Evolutionary conservation across 30 jellyfish, hydroid and myxozoan genomes (phyloP).

Genomic region (Turritopsis dohrnii): DNA sequence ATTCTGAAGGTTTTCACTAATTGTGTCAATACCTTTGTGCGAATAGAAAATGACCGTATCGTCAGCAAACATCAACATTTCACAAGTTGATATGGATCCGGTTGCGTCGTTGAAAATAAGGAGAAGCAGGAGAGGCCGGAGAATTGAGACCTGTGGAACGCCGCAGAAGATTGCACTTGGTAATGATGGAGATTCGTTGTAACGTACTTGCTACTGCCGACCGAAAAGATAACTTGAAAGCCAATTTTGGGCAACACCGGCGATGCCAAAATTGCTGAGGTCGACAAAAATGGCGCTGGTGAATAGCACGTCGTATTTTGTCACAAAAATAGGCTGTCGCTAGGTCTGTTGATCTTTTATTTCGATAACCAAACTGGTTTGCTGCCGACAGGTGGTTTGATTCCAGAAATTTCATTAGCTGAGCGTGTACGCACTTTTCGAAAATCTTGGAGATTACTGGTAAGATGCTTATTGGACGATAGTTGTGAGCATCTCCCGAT

Average conservation of each 20-base stretch:
- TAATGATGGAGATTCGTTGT: not conserved
- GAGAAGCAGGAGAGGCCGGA: not conserved
- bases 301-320: constrained; percentile 37
- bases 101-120: constrained; percentile 4
- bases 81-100: not conserved
- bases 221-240: constrained; percentile 44
- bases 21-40: constrained; percentile 30
- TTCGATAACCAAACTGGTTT: constrained; percentile 45
- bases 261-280: constrained; percentile 28
- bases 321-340: constrained; percentile 53
- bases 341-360: constrained; percentile 45
- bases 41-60: constrained; percentile 18
- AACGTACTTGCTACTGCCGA: constrained; percentile 36
- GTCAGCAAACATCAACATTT: not conserved
- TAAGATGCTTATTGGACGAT: constrained; percentile 57
- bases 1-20: constrained; percentile 15
- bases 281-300: constrained; percentile 1
- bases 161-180: constrained; percentile 12
- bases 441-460: constrained; percentile 50
- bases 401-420: constrained; percentile 41
- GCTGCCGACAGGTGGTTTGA: constrained; percentile 39
- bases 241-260: constrained; percentile 45
- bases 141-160: constrained; percentile 3
- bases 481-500: constrained; percentile 37
- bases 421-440: too few species aligned